Percentiles rank a stretch among this genome's conserved stretches.
Evolutionary conservation across 2,113 vertebrate genomes (phyloP).

Genomic region (Oryzias celebensis): DNA sequence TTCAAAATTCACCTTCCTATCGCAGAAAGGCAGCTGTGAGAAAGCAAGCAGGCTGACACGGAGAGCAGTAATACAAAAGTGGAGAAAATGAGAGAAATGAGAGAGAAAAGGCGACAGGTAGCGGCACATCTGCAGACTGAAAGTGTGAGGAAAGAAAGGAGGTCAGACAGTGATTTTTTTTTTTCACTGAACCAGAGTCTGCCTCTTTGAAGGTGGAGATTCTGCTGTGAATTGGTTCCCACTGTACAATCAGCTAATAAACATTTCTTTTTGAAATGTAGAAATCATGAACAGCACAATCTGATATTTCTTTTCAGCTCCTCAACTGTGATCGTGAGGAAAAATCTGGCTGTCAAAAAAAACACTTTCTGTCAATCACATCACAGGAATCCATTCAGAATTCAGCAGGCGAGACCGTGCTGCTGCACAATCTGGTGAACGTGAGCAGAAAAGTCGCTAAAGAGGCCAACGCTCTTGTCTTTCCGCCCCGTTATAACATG

Average conservation of each 20-base stretch:
- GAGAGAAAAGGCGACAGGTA: background rate
- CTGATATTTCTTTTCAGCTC: constrained; percentile 46
- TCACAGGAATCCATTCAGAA: no score
- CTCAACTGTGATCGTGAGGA: constrained; percentile 49
- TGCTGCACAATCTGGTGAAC: no score
- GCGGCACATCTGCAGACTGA: constrained; percentile 5
- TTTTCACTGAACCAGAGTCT: constrained; percentile 21
- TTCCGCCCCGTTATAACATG: background rate
- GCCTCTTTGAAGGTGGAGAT: constrained; percentile 22
- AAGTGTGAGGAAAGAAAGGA: constrained; percentile 49
- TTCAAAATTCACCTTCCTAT: constrained; percentile 38
- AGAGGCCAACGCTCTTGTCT: no score
- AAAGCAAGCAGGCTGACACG: constrained; percentile 30
- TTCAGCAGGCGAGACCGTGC: no score
- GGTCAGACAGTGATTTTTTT: constrained; percentile 51
- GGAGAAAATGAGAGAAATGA: background rate
- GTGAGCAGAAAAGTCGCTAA: no score
- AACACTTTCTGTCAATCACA: no score
- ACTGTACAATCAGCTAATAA: constrained; percentile 18
- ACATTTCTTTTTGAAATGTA: constrained; percentile 28
- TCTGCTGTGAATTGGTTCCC: constrained; percentile 18
- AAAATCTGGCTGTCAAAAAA: constrained; percentile 18
- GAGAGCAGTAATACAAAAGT: constrained; percentile 6
- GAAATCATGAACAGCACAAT: background rate
- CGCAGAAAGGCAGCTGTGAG: constrained; percentile 27